phyloP scores from a whole-genome alignment of 1,140 invertebrate species.

The Asbolus verrucosus region DNA sequence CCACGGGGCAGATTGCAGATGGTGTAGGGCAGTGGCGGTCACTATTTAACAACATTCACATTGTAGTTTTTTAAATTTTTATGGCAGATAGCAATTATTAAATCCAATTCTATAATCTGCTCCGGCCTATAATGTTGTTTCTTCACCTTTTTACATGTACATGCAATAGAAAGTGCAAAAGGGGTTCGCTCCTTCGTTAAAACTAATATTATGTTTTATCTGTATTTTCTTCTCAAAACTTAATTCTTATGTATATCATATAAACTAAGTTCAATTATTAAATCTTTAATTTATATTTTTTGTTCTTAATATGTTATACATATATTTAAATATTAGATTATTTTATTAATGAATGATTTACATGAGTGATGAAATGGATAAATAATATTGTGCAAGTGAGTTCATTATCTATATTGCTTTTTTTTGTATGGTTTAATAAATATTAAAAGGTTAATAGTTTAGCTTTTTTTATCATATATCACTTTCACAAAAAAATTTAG shows the following conservation, averaged over 20 bases:
- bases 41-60: constrained; percentile 41
- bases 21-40: constrained; percentile 11
- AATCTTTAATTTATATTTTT: constrained; percentile 48
- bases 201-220: constrained; percentile 37
- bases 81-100: constrained; percentile 34
- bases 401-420: constrained; percentile 60
- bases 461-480: too few relatives aligned
- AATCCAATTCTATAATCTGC: constrained; percentile 51
- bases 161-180: constrained; percentile 61
- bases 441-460: constrained; percentile 49
- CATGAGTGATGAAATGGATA: constrained; percentile 41
- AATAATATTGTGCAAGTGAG: constrained; percentile 50
- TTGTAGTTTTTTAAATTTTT: constrained; percentile 52
- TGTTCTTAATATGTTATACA: constrained; percentile 44
- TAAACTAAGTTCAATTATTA: constrained; percentile 21
- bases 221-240: constrained; percentile 22
- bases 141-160: constrained; percentile 55
- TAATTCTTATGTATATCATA: constrained; percentile 31
- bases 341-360: constrained; percentile 50
- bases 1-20: constrained; percentile 53
- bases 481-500: too few relatives aligned
- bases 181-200: constrained; percentile 44
- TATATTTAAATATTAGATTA: constrained; percentile 45
- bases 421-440: constrained; percentile 58
- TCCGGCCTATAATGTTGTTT: constrained; percentile 54